A percentile compares a stretch with the other conserved stretches of the same genome.
Evolutionary conservation across 2,113 vertebrate species (phyloP).

Genomic region (Sylvietta virens): DNA sequence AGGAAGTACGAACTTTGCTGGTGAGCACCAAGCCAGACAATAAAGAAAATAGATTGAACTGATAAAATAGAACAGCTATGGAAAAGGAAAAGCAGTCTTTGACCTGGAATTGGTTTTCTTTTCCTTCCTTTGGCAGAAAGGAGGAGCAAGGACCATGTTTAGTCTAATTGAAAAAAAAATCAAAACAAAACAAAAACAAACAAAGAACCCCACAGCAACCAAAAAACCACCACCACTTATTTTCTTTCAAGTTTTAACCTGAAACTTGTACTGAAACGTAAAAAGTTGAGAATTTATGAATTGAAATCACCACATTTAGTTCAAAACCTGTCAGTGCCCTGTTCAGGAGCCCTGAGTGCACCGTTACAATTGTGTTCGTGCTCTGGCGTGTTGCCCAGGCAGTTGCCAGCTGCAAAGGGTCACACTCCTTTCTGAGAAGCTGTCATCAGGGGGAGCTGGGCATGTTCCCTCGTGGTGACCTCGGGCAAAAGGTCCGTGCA

Average conservation of each 20-base stretch:
- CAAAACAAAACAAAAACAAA: background rate
- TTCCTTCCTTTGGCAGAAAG: background rate
- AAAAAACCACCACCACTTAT: background rate
- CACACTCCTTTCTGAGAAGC: background rate
- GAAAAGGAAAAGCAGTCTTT: background rate
- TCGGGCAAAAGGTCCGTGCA: background rate
- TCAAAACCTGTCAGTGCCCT: background rate
- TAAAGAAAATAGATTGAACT: background rate
- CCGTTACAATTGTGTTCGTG: rapidly evolving
- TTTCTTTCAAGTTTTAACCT: background rate
- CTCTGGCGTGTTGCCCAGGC: background rate
- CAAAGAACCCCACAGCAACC: too few relatives aligned
- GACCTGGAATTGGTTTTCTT: background rate
- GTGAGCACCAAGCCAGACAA: background rate
- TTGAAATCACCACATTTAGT: background rate
- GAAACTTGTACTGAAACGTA: background rate
- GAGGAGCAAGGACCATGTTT: background rate
- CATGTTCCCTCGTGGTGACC: background rate
- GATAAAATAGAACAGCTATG: background rate
- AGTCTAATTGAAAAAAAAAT: background rate
- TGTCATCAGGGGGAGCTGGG: background rate
- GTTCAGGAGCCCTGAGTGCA: background rate
- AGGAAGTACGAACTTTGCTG: background rate
- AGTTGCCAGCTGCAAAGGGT: background rate
- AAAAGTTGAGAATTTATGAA: background rate